Base-by-base conservation (phyloP, 2,888 invertebrate species). In the Chydorus sphaericus region DNA sequence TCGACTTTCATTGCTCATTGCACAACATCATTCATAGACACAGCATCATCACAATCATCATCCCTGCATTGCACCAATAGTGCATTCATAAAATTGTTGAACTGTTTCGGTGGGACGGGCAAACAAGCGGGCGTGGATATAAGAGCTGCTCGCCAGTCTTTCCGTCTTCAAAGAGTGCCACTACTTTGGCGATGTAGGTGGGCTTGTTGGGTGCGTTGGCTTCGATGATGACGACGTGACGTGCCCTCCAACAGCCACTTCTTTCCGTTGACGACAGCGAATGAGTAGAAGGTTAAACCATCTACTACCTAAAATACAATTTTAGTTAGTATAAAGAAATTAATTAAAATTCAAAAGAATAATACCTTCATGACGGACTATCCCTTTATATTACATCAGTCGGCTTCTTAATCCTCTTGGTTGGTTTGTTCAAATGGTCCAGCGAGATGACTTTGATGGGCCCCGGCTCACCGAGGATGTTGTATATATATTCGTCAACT, bases 71-170 rank as follows among this genome's bases (percentile, higher is more conserved):
- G n/a, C n/a, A n/a, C n/a, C n/a, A n/a, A n/a, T n/a, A n/a, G n/a
- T n/a, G n/a, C n/a, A n/a, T n/a, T n/a, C n/a, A n/a, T n/a, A n/a
- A n/a, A n/a, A n/a, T n/a, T n/a, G n/a, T n/a, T n/a, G 71, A 59
- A 88, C 79, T 0, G 87, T 85, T 62, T 87, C 83, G 20, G 74
- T 76, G 1, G 84, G 82, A 57, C 84, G 77, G 58, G 78, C 66
- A 66, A 82, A 82, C 66, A 84, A 80, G 65, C 81, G 79, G 3
- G 80, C 82, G 66, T 88, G 87, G n/a, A n/a, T n/a, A n/a, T 65
- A 84, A 83, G 63, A 73, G 66, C 66, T 77, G 80, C 2, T 76
- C 64, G n/a, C 69, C 78, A n/a, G n/a, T n/a, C 38, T 67, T 65
- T 64, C 71, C 69, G 29, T 78, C 79, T 65, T 84, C 80, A 78